These are phyloP conservation scores for Euplexia lucipara DNA, from an alignment of 2,888 invertebrate species.

Conservation along the genomic window DNA sequence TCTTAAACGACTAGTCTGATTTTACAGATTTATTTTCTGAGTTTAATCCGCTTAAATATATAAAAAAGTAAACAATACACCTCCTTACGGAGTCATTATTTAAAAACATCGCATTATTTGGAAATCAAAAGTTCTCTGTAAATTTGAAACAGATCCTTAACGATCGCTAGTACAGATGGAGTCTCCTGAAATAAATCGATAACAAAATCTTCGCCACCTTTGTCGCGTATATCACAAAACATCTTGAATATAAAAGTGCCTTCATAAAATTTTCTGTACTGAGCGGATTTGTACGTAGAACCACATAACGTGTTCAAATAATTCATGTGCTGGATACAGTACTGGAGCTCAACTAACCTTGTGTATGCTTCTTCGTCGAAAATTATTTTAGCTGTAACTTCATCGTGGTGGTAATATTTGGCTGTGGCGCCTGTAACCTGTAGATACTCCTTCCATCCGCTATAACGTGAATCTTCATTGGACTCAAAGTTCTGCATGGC, in stretches of 20 bases:
- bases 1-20: too few relatives aligned
- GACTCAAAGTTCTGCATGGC: slow-evolving; percentile 62
- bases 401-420: slow-evolving; percentile 49
- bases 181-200: slow-evolving; percentile 22
- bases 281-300: slow-evolving; percentile 55
- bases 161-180: slow-evolving; percentile 32
- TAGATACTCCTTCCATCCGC: neutral
- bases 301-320: slow-evolving; percentile 73
- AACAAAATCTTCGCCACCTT: slow-evolving; percentile 22
- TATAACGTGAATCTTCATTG: slow-evolving; percentile 24
- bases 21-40: too few relatives aligned
- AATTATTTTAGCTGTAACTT: slow-evolving; percentile 43
- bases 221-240: slow-evolving; percentile 32
- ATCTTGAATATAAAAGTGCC: slow-evolving; percentile 71
- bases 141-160: slow-evolving; percentile 20
- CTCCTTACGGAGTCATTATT: too few relatives aligned
- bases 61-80: too few relatives aligned
- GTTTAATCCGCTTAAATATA: too few relatives aligned
- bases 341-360: slow-evolving; percentile 68
- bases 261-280: slow-evolving; percentile 67
- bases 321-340: slow-evolving; percentile 70
- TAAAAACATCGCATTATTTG: too few relatives aligned
- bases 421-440: neutral
- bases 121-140: slow-evolving; percentile 20
- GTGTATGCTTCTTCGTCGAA: slow-evolving; percentile 57